Evolutionary conservation across 2,888 invertebrate species (phyloP).

Genomic region (Acleris literana): DNA sequence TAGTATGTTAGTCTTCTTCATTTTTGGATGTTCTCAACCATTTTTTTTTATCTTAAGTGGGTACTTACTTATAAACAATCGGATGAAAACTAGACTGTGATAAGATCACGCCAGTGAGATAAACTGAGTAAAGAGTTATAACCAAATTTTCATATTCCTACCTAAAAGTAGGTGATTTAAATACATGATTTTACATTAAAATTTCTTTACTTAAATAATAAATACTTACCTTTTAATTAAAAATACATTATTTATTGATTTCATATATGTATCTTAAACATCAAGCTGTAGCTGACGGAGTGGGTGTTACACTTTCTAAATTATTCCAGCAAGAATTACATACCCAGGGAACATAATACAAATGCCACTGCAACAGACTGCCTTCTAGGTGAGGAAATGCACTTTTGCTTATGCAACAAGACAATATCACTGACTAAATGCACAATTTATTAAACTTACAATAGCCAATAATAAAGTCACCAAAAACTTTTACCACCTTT

Average conservation of each 20-base stretch:
- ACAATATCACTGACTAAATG: too few species aligned
- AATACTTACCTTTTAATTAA: too few species aligned
- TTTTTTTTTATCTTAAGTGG: background rate
- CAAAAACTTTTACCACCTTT: too few species aligned
- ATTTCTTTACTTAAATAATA: too few species aligned
- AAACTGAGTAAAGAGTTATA: conserved; percentile 1
- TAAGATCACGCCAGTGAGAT: conserved; percentile 30
- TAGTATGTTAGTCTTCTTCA: too few species aligned
- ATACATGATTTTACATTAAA: too few species aligned
- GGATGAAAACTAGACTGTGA: conserved; percentile 9
- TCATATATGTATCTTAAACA: conserved; percentile 1
- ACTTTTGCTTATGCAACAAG: conserved; percentile 18
- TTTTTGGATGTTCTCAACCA: too few species aligned
- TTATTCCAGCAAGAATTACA: conserved; percentile 54
- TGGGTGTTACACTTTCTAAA: conserved; percentile 58
- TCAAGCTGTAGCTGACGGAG: background rate
- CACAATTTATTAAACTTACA: too few species aligned
- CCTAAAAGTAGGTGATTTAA: too few species aligned
- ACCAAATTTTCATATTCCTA: too few species aligned
- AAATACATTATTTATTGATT: background rate
- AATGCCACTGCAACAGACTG: conserved; percentile 39
- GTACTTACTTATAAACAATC: conserved; percentile 10
- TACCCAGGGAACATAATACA: conserved; percentile 46
- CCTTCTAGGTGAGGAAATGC: conserved; percentile 11
- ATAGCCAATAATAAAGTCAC: too few species aligned